Evolutionary conservation across 2,888 invertebrate genomes (phyloP).

Genomic region (Erpobdella octoculata): DNA sequence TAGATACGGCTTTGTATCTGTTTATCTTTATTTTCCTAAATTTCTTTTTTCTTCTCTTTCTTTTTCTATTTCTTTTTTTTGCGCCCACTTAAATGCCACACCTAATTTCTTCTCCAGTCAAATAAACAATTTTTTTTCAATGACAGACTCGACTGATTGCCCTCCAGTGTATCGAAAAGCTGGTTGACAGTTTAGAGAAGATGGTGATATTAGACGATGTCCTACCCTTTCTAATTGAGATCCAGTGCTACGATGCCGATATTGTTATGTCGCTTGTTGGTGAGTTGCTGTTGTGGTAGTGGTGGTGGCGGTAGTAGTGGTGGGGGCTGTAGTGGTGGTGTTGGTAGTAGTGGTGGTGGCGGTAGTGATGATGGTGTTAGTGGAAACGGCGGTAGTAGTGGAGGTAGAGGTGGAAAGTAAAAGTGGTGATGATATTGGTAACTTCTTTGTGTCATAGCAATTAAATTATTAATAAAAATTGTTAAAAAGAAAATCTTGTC

Average conservation of each 20-base stretch:
- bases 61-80: background rate
- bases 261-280: conserved; percentile 81
- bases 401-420: background rate
- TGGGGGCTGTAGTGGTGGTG: background rate
- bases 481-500: no score
- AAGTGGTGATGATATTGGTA: background rate
- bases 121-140: background rate
- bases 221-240: conserved; percentile 76
- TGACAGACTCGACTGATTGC: conserved; percentile 45
- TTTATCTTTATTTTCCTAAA: background rate
- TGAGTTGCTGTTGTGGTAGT: conserved; percentile 54
- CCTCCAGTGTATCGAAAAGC: conserved; percentile 61
- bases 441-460: no score
- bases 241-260: conserved; percentile 77
- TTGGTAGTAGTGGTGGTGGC: background rate
- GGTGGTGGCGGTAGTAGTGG: background rate
- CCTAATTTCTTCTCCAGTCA: background rate
- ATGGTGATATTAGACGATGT: conserved; percentile 82
- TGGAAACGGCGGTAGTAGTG: background rate
- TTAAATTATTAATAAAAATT: no score
- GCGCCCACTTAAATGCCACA: background rate
- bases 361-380: background rate
- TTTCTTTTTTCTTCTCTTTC: background rate
- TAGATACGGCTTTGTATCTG: no score
- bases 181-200: conserved; percentile 74